Conservation (phyloP, 2,113 vertebrate species). For the Glareola pratincola region DNA sequence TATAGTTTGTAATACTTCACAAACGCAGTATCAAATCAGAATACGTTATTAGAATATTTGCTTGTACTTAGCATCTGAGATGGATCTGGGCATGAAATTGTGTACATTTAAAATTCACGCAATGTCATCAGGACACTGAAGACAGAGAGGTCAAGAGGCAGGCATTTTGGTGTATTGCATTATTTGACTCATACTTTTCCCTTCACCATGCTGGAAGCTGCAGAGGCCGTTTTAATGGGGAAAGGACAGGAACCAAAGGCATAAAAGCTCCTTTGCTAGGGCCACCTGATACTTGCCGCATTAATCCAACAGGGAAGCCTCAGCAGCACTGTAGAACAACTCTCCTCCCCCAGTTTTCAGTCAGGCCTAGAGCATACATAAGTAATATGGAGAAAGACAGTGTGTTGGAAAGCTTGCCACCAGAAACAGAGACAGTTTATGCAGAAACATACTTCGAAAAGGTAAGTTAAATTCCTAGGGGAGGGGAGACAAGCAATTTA, state of each 20-base stretch:
- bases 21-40: neutral
- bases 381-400: neutral
- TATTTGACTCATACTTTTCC: neutral
- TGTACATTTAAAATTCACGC: neutral
- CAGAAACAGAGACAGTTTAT: neutral
- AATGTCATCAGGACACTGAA: neutral
- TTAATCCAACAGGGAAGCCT: neutral
- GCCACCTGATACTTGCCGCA: fast-evolving
- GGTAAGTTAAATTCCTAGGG: neutral
- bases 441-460: neutral
- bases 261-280: neutral
- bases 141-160: neutral
- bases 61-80: neutral
- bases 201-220: neutral
- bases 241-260: neutral
- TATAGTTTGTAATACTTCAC: neutral
- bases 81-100: neutral
- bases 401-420: neutral
- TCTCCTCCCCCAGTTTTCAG: neutral
- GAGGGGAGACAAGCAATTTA: neutral
- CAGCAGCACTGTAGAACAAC: neutral
- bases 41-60: neutral
- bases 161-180: neutral
- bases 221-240: neutral
- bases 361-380: neutral